Conservation (phyloP, 2,797 vertebrate genomes). For the Hafferia zeledoni region DNA sequence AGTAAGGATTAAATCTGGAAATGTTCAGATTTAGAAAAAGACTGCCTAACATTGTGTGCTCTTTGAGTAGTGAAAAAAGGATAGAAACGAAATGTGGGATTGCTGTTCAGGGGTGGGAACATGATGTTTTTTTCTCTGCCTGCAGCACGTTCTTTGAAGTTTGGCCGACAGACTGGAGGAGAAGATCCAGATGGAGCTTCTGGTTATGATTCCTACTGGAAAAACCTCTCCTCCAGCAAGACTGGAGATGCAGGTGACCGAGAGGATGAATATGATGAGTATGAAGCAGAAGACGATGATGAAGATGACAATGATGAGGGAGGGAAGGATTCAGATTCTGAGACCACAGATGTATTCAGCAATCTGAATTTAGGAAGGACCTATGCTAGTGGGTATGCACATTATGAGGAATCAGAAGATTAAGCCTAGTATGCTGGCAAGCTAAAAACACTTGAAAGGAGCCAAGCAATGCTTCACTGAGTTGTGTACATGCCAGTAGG, state of each 20-base stretch:
- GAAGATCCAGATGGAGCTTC: conserved; percentile 86
- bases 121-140: conserved; percentile 9
- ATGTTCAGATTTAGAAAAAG: background rate
- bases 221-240: conserved; percentile 83
- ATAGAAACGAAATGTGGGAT: background rate
- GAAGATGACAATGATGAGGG: conserved; percentile 84
- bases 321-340: conserved; percentile 81
- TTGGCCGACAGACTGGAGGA: conserved; percentile 87
- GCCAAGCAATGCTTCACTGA: background rate
- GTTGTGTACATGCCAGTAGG: background rate
- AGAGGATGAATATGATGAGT: conserved; percentile 77
- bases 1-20: background rate
- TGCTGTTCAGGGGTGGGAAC: background rate
- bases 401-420: conserved; percentile 80
- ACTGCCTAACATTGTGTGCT: background rate
- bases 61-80: background rate
- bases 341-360: conserved; percentile 78
- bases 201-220: conserved; percentile 93
- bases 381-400: conserved; percentile 84
- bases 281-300: conserved; percentile 83
- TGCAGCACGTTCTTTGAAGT: conserved; percentile 91
- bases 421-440: conserved; percentile 5
- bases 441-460: background rate
- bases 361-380: conserved; percentile 85
- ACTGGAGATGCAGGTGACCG: conserved; percentile 62